These are phyloP conservation scores for Pelusios castaneus DNA, from an alignment of 2,113 vertebrate species.

Conservation along the genomic window DNA sequence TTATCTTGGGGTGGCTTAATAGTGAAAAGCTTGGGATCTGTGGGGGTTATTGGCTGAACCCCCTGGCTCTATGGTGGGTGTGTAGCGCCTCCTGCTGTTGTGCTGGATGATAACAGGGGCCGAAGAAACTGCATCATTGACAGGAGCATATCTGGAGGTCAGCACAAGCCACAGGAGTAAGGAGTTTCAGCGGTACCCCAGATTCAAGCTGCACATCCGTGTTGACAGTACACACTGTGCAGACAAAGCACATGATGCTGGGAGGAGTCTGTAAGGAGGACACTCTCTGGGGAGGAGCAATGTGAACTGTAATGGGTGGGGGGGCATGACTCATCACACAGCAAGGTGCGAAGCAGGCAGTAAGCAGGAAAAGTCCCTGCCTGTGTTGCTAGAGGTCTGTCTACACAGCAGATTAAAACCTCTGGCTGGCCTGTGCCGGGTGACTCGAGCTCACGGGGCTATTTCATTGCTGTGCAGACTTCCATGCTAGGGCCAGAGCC, in stretches of 20 bases:
- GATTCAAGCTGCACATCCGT: too few relatives aligned
- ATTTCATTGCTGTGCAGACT: background rate
- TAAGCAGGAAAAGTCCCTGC: background rate
- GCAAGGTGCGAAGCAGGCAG: background rate
- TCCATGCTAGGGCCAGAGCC: background rate
- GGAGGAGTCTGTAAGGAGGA: background rate
- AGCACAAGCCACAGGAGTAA: too few relatives aligned
- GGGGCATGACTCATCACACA: accelerated
- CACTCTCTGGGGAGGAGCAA: background rate
- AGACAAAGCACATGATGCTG: background rate
- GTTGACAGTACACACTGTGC: too few relatives aligned
- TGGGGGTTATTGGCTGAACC: too few relatives aligned
- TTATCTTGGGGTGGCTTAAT: too few relatives aligned
- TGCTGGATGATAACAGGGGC: too few relatives aligned
- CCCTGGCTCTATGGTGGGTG: too few relatives aligned
- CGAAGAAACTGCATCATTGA: too few relatives aligned
- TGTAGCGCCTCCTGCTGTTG: too few relatives aligned
- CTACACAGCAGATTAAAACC: background rate
- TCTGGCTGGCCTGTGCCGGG: background rate
- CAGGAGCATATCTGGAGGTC: too few relatives aligned
- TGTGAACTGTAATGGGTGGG: background rate
- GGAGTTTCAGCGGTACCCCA: too few relatives aligned
- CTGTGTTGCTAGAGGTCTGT: background rate
- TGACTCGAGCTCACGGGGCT: background rate
- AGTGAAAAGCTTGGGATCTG: too few relatives aligned